Conservation (phyloP, 92 coral and sea anemone genomes). For the Porites evermanni region DNA sequence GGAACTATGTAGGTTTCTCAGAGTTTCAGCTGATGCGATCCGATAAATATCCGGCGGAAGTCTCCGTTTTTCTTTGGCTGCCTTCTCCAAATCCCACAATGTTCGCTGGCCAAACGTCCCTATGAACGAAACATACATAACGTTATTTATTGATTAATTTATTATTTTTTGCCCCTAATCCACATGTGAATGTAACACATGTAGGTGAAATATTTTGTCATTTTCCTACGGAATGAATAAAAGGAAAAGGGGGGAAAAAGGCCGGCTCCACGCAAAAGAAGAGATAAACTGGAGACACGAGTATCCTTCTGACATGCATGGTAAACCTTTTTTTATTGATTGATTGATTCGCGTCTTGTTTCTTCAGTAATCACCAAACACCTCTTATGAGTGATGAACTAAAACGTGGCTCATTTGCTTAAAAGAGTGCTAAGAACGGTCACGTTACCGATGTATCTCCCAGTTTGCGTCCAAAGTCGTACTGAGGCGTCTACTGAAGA, state of each 20-base stretch:
- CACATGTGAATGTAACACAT: too few species aligned
- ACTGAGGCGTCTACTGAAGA: conserved; percentile 92
- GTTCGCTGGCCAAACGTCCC: conserved; percentile 95
- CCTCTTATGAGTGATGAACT: not conserved
- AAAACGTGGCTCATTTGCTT: too few species aligned
- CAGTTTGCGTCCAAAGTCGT: conserved; percentile 86
- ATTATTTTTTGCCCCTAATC: too few species aligned
- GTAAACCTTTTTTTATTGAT: too few species aligned
- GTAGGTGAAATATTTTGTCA: too few species aligned
- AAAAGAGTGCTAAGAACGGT: not conserved
- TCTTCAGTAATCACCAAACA: not conserved
- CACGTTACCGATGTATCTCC: conserved; percentile 80
- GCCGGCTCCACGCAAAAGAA: too few species aligned
- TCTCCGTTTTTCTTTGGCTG: conserved; percentile 63
- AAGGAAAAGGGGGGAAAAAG: too few species aligned
- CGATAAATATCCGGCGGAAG: conserved; percentile 90
- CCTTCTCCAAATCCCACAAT: conserved; percentile 81
- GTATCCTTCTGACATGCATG: too few species aligned
- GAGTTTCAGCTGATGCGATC: conserved; percentile 89
- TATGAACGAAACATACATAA: conserved; percentile 1
- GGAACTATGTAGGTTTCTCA: conserved; percentile 59
- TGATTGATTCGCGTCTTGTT: not conserved
- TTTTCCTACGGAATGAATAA: too few species aligned
- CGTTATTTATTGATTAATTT: too few species aligned
- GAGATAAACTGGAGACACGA: too few species aligned